phyloP scores from a whole-genome alignment of 2,888 invertebrate species.

The Drosophila picticornis region DNA sequence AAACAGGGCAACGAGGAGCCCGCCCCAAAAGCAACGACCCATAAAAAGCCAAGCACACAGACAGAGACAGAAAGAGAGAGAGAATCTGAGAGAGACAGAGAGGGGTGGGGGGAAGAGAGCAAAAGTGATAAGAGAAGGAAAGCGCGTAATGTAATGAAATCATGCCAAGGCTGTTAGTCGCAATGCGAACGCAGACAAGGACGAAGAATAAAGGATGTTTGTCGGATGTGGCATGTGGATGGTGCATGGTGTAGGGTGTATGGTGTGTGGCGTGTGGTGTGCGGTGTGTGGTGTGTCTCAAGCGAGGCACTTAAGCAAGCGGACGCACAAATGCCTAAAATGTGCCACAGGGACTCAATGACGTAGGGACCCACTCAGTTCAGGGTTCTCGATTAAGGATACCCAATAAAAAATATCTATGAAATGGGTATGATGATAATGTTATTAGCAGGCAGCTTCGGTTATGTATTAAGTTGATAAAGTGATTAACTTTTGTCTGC shows the following conservation, averaged over 20 bases:
- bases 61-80: neutral
- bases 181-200: conserved; percentile 32
- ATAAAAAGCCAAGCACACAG: conserved; percentile 44
- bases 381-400: neutral
- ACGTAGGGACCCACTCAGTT: conserved; percentile 25
- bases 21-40: conserved; percentile 56
- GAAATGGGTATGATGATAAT: neutral
- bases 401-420: neutral
- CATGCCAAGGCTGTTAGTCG: conserved; percentile 76
- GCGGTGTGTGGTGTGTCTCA: neutral
- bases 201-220: conserved; percentile 14
- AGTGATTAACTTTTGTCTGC: neutral
- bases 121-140: conserved; percentile 26
- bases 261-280: neutral
- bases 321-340: conserved; percentile 30
- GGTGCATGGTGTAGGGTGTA: neutral
- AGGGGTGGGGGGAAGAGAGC: neutral
- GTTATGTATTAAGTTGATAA: neutral
- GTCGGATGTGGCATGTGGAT: conserved; percentile 3
- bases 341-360: conserved; percentile 45
- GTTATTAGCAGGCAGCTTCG: too few relatives aligned
- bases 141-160: conserved; percentile 71
- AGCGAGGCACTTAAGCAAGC: conserved; percentile 24
- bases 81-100: neutral
- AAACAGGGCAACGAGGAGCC: conserved; percentile 1